Evolutionary conservation across 92 coral and sea anemone genomes (phyloP), one percentile per base, ranked within the genome.

Genomic region (Meandrina meandrites): DNA sequence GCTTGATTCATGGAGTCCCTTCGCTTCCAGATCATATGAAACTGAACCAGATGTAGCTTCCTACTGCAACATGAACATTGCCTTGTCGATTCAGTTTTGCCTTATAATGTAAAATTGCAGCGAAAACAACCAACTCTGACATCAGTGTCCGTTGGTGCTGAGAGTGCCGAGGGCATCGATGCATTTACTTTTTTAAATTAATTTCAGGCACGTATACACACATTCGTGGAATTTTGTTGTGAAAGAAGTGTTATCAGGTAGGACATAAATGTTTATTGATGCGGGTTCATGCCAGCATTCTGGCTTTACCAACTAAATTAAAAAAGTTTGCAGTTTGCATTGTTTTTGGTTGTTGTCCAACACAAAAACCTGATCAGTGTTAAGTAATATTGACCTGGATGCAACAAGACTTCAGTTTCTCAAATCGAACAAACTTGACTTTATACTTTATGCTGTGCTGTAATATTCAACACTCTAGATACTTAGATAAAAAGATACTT

Each of bases 211-310:
- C 2, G 31, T 17, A 14, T 10, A 27, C 24, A 14, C 35, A 66
- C 71, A 66, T 66, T 75, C 17, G 13, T 48, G 48, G 68, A 31
- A 56, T 30, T 53, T 79, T 54, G 47, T 53, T 48, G 67, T 78
- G 35, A 78, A 53, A 78, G 42, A 45, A 57, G 18, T 13, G 24
- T 79, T 48, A 53, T 79, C 82, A 79, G 82, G 82, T 79, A 79
- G 67, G 82, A 56, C 45, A n/a, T 18, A 64, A 31, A 19, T 14
- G 40, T 78, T 45, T 53, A 22, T 53, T 27, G 15, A 66, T 24
- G 34, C 17, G 10, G 34, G 6, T 53, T n/a, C 71, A 27, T 66
- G 4, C 1, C 71, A 30, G 24, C 34, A 66, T 17, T 24, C 30
- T 17, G 71, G 16, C n/a, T 27, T 66, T 66, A 27, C 5, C 0